Evolutionary conservation across 1,140 invertebrate species (phyloP), one percentile per base, ranked within the genome.

Genomic region (Planococcus citri): DNA sequence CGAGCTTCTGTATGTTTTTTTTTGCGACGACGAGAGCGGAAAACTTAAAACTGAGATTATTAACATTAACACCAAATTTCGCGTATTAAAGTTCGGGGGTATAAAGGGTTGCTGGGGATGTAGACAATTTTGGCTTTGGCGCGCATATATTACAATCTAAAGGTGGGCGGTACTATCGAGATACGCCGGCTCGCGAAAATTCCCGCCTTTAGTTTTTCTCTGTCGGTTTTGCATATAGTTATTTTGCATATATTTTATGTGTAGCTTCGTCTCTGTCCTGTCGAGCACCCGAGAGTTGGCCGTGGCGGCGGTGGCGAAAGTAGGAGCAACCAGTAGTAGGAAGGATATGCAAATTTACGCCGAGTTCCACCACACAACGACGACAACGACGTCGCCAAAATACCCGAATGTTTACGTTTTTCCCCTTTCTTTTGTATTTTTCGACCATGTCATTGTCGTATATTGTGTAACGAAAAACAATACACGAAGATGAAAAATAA

Each of bases 191-290:
- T 51, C 41, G 41, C 41, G 41, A 17, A 51, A 51, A 51, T 51
- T 51, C 41, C 41, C 41, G 41, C 41, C 41, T 51, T 51, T 51
- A 51, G 41, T 51, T 51, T 51, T 51, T 51, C 41, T 51, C 41
- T 51, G 41, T 51, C 41, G 41, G 41, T 51, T 51, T 51, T 51
- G 41, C 41, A 51, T 51, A 51, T 51, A n/a, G n/a, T n/a, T n/a
- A 51, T 51, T 51, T 51, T 51, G 41, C 41, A 51, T 51, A n/a
- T n/a, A 51, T 51, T 51, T 51, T 51, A 51, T 17, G 41, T 20
- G 17, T 20, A 14, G 41, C 41, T 3, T 51, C 41, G 4, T 51
- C 41, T 51, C 41, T 20, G 41, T 51, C 17, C 17, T 9, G 41
- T 17, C 41, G n/a, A 51, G 41, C 17, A 9, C 41, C 6, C 41